Base-by-base conservation (phyloP, 2,888 invertebrate species). In the Caenorhabditis sinica region DNA sequence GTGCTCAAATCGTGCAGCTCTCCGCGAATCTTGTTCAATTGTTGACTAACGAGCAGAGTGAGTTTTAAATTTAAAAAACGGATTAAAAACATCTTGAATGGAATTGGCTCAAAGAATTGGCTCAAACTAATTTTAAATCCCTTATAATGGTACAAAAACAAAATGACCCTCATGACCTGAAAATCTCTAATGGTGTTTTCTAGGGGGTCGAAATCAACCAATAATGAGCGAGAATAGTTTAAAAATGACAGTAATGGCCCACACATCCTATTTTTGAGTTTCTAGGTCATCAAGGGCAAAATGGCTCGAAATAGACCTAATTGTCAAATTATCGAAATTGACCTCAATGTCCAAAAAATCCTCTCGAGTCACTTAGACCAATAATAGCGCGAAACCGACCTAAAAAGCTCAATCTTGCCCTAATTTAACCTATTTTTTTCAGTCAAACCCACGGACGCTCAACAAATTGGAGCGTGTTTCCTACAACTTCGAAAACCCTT, bases 401-500 rank as follows among this genome's bases (percentile, higher is more conserved):
- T 45, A 9, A 5, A 4, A 17, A 15, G 13, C 17, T 2, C 13
- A 9, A 17, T 17, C 45, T 17, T 17, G n/a, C 15, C 45, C 17
- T 4, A 43, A 3, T 43, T 63, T 40, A 36, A n/a, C 13, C 0
- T 30, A 36, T 8, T 5, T 25, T 40, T 86, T 89, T 53, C 69
- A 88, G 90, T 75, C n/a, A 85, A 87, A 77, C 86, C 86, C 0
- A 11, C 63, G 11, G 90, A 89, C 6, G 63, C 82, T 9, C 88
- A 88, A 69, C 76, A 81, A 45, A 82, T 88, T 36, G 88, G 91
- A 1, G 68, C 81, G 0, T 83, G 89, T 40, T 91, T 91, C 76
- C 83, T 91, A 60, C 85, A 89, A 43, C 72, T 91, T 15, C 83
- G 88, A 11, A 91, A 91, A 45, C 85, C 87, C 11, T 90, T 91